These are phyloP conservation scores for Drosophila percnosoma DNA, from an alignment of 2,888 invertebrate species.

Conservation along the genomic window DNA sequence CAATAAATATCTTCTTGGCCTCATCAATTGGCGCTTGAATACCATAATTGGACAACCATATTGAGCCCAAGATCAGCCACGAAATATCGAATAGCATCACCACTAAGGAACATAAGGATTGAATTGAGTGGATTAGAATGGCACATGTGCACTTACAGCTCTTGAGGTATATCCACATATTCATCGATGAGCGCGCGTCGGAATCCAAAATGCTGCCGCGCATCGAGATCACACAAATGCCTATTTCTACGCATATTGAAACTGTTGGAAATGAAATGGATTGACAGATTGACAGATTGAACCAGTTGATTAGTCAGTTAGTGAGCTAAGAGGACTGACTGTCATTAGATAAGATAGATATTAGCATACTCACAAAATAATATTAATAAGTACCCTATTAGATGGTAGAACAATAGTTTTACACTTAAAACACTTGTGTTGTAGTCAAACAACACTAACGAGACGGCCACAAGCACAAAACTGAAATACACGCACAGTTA, in stretches of 20 bases:
- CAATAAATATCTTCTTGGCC: constrained; percentile 90
- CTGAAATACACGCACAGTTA: constrained; percentile 61
- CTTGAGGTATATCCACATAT: constrained; percentile 91
- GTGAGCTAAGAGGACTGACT: not conserved
- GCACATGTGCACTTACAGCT: constrained; percentile 87
- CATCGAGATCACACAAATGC: constrained; percentile 90
- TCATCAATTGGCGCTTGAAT: constrained; percentile 88
- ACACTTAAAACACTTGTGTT: constrained; percentile 83
- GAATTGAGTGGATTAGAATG: not conserved
- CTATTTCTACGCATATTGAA: constrained; percentile 89
- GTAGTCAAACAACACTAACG: constrained; percentile 83
- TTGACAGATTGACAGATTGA: not conserved
- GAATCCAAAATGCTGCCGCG: constrained; percentile 92
- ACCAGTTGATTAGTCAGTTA: not conserved
- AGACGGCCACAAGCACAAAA: constrained; percentile 83
- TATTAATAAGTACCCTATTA: constrained; percentile 84
- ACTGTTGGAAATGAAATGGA: constrained; percentile 71
- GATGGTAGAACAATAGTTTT: constrained; percentile 84
- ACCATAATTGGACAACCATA: constrained; percentile 90
- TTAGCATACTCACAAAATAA: constrained; percentile 83
- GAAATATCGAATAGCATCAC: constrained; percentile 90
- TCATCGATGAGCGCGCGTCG: constrained; percentile 90
- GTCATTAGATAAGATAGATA: no score
- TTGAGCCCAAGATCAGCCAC: constrained; percentile 90
- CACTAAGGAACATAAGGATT: constrained; percentile 86